Conservation (phyloP, 1,140 invertebrate species). For the Danaus plexippus region DNA sequence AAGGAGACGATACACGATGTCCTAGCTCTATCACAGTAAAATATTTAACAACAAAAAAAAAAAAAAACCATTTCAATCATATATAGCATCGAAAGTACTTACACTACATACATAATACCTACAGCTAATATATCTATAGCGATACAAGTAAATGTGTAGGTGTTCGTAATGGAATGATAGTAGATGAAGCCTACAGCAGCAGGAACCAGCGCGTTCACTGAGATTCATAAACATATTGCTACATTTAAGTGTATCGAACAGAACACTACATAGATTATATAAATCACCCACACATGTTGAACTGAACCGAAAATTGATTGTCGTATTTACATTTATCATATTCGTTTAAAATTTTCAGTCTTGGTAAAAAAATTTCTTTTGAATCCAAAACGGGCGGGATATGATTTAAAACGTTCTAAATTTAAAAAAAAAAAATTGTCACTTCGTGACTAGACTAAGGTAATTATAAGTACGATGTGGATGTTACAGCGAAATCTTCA, state of each 20-base stretch:
- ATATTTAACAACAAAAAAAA: slow-evolving; percentile 42
- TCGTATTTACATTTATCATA: no score
- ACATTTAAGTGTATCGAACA: slow-evolving; percentile 18
- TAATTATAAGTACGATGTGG: no score
- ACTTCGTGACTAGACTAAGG: no score
- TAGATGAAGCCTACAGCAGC: slow-evolving; percentile 26
- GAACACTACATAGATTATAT: background rate
- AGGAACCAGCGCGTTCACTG: slow-evolving; percentile 22
- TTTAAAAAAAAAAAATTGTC: no score
- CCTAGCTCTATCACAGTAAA: slow-evolving; percentile 67
- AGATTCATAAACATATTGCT: slow-evolving; percentile 48
- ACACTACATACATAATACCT: background rate
- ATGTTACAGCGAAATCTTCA: no score
- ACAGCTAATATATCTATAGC: slow-evolving; percentile 1
- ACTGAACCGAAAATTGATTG: no score
- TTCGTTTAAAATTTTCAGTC: no score
- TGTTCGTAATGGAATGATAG: slow-evolving; percentile 43
- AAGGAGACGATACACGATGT: slow-evolving; percentile 39
- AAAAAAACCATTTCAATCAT: slow-evolving; percentile 6
- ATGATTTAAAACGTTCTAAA: no score
- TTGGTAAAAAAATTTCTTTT: no score
- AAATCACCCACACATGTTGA: no score
- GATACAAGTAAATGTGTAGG: slow-evolving; percentile 6
- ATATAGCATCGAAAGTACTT: background rate
- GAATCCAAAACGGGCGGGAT: no score